These are phyloP conservation scores for Delia radicum DNA, from an alignment of 1,140 invertebrate genomes.

Conservation along the genomic window DNA sequence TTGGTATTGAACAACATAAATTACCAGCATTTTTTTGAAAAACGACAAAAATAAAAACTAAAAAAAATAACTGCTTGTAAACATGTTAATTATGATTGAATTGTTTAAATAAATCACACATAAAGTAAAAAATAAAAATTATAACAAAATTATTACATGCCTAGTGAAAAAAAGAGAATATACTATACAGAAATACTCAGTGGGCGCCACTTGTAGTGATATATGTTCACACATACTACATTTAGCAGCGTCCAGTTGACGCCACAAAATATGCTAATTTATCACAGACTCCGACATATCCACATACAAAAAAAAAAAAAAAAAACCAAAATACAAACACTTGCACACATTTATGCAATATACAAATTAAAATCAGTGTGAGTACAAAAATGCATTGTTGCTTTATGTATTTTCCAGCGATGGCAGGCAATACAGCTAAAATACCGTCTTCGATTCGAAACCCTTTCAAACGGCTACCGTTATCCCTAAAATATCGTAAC, in stretches of 20 bases:
- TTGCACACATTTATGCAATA: not conserved
- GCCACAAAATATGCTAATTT: slow-evolving; percentile 23
- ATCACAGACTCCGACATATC: slow-evolving; percentile 1
- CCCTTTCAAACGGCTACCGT: no score
- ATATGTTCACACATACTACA: slow-evolving; percentile 1
- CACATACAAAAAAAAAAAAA: no score
- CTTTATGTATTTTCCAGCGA: no score
- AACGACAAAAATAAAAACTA: not conserved
- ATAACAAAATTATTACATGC: slow-evolving; percentile 17
- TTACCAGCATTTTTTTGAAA: not conserved
- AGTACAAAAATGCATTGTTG: not conserved
- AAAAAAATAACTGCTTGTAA: slow-evolving; percentile 8
- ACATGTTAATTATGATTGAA: slow-evolving; percentile 24
- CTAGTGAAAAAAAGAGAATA: not conserved
- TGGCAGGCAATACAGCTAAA: no score
- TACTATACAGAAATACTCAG: not conserved
- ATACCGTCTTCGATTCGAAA: no score
- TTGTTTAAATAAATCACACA: slow-evolving; percentile 16
- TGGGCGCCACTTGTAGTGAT: slow-evolving; percentile 19
- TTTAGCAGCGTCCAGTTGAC: not conserved
- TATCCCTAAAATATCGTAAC: no score
- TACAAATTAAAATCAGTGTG: not conserved
- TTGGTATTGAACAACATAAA: slow-evolving; percentile 3
- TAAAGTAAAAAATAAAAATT: not conserved
- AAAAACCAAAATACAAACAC: no score